phyloP scores from a whole-genome alignment of 2,797 vertebrate species.

The Lycodopsis pacificus region DNA sequence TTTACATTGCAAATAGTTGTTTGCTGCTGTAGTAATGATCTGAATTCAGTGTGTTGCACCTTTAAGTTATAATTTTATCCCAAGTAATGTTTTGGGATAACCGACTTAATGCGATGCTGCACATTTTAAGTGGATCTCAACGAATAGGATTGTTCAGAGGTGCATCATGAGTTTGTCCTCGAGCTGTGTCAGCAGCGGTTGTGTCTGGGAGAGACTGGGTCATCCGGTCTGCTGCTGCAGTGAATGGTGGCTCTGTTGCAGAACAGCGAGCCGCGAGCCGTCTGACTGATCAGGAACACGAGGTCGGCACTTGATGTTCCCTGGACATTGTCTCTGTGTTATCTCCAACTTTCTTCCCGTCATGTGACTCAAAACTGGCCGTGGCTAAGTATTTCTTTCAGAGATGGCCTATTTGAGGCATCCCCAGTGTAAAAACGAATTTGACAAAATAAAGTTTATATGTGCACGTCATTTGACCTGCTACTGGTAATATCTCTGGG shows the following conservation, averaged over 20 bases:
- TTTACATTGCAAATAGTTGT: too few species aligned
- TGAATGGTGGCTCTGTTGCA: conserved; percentile 73
- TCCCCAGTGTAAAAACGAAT: conserved; percentile 9
- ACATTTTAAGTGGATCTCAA: not conserved
- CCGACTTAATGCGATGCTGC: not conserved
- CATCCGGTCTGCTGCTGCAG: conserved; percentile 15
- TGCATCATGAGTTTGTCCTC: conserved; percentile 54
- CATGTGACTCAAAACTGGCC: conserved; percentile 35
- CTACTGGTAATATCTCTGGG: not conserved
- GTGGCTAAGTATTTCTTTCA: not conserved
- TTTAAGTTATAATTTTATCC: not conserved
- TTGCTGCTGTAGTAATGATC: too few species aligned
- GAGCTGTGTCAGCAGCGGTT: conserved; percentile 29
- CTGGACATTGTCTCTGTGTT: conserved; percentile 55
- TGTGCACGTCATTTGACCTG: not conserved
- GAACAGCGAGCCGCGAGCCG: conserved; percentile 25
- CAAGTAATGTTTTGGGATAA: not conserved
- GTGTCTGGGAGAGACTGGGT: conserved; percentile 10
- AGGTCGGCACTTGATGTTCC: conserved; percentile 62
- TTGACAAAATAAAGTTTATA: conserved; percentile 5
- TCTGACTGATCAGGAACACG: conserved; percentile 66
- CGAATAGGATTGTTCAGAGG: not conserved
- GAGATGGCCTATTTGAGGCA: conserved; percentile 1
- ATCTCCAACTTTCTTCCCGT: conserved; percentile 28
- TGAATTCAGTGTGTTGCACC: too few species aligned